A percentile compares a stretch with the other conserved stretches of the same genome.
Conservation (phyloP, 2,888 invertebrate genomes). For the Trichogramma evanescens region DNA sequence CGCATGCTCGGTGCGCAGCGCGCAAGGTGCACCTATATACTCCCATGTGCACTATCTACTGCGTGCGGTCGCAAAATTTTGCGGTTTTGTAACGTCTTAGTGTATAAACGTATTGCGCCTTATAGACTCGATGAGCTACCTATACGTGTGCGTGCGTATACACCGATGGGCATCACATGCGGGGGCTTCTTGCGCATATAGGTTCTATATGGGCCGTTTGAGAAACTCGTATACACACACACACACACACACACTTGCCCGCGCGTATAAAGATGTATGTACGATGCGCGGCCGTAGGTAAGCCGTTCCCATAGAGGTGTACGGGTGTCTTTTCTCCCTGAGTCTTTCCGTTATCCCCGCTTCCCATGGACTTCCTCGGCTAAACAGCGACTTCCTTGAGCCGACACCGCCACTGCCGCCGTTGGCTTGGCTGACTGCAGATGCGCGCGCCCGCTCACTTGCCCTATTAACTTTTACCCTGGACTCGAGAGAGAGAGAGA, state of each 20-base stretch:
- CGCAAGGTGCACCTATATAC: background rate
- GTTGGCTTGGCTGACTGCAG: slow-evolving; percentile 32
- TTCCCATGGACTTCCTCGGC: slow-evolving; percentile 45
- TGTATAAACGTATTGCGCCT: background rate
- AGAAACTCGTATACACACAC: background rate
- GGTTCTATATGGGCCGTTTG: too few species aligned
- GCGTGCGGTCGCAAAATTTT: background rate
- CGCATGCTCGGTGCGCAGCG: background rate
- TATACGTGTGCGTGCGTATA: background rate
- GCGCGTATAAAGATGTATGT: background rate
- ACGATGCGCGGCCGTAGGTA: slow-evolving; percentile 13
- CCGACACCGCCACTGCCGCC: slow-evolving; percentile 17
- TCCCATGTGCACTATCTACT: background rate
- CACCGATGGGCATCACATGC: background rate
- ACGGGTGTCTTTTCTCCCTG: slow-evolving; percentile 30
- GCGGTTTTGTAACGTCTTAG: slow-evolving; percentile 16
- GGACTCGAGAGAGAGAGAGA: slow-evolving; percentile 16
- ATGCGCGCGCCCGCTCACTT: slow-evolving; percentile 25
- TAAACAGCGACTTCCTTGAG: slow-evolving; percentile 45
- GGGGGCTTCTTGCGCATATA: background rate
- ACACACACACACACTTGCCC: background rate
- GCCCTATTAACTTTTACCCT: slow-evolving; percentile 40
- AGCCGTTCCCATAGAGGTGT: slow-evolving; percentile 41
- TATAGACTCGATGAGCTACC: background rate
- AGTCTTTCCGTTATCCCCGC: slow-evolving; percentile 46